Evolutionary conservation across 1,140 invertebrate genomes (phyloP).

Genomic region (Nephila pilipes): DNA sequence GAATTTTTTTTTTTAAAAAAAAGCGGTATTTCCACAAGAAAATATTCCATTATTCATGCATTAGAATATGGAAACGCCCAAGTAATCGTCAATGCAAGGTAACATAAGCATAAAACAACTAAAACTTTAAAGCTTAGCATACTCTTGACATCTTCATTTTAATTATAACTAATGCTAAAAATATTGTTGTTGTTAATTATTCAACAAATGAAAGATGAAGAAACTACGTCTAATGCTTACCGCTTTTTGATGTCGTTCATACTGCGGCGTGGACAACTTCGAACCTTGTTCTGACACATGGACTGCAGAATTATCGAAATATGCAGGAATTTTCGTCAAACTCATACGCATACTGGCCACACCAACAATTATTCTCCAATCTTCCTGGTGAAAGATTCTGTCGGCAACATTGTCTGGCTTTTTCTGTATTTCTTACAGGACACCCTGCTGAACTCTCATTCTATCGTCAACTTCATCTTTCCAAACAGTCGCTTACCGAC

Average conservation of each 20-base stretch:
- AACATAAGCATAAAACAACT: neutral
- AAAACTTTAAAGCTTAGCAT: too few relatives aligned
- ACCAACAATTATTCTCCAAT: neutral
- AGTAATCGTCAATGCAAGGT: neutral
- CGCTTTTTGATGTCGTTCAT: constrained; percentile 70
- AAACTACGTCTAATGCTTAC: neutral
- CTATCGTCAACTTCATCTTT: neutral
- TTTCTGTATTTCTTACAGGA: neutral
- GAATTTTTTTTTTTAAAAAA: too few relatives aligned
- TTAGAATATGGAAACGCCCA: neutral
- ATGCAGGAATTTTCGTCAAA: neutral
- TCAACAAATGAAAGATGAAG: neutral
- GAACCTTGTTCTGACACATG: constrained; percentile 63
- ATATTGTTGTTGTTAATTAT: neutral
- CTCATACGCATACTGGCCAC: constrained; percentile 37
- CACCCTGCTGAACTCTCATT: neutral
- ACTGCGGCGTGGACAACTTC: constrained; percentile 43
- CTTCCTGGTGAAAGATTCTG: neutral
- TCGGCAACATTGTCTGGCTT: neutral
- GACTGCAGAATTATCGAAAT: constrained; percentile 8
- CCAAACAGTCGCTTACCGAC: neutral
- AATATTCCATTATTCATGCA: neutral
- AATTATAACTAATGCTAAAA: neutral
- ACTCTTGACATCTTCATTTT: too few relatives aligned
- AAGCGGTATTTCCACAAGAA: neutral